phyloP scores from a whole-genome alignment of 2,797 vertebrate species.

The Spinus olivaceus region DNA sequence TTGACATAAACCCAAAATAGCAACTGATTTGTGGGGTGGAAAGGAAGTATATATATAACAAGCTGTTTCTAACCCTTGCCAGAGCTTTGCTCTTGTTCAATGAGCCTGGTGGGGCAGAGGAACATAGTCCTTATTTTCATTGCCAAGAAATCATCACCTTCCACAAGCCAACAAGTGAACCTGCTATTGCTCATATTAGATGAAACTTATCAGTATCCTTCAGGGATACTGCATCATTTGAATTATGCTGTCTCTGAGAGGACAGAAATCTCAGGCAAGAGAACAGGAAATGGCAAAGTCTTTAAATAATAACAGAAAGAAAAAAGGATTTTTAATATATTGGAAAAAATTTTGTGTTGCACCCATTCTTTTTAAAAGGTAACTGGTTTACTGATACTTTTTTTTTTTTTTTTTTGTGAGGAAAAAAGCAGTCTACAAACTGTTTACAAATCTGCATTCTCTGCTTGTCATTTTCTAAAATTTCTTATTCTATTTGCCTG shows the following conservation, averaged over 20 bases:
- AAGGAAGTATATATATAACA: not conserved
- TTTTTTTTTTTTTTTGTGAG: not conserved
- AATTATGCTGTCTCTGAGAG: not conserved
- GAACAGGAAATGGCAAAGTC: not conserved
- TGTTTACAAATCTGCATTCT: not conserved
- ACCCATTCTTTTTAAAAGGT: not conserved
- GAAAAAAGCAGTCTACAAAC: not conserved
- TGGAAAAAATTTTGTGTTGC: not conserved
- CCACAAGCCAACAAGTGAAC: not conserved
- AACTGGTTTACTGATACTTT: not conserved
- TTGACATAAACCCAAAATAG: not conserved
- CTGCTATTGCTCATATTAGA: not conserved
- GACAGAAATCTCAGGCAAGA: not conserved
- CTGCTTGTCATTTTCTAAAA: slow-evolving; percentile 8
- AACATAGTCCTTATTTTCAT: not conserved
- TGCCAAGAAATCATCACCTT: not conserved
- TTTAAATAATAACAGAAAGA: not conserved
- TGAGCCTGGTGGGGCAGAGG: not conserved
- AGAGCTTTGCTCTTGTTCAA: not conserved
- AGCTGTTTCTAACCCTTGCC: not conserved
- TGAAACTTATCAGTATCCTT: not conserved
- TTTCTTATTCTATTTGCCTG: not conserved
- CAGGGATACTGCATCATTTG: not conserved
- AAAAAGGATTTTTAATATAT: not conserved
- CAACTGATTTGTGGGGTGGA: not conserved